Percentiles rank a stretch among this genome's conserved stretches.
phyloP scores from a whole-genome alignment of 2,113 vertebrate genomes.

The Choloepus hoffmanni region DNA sequence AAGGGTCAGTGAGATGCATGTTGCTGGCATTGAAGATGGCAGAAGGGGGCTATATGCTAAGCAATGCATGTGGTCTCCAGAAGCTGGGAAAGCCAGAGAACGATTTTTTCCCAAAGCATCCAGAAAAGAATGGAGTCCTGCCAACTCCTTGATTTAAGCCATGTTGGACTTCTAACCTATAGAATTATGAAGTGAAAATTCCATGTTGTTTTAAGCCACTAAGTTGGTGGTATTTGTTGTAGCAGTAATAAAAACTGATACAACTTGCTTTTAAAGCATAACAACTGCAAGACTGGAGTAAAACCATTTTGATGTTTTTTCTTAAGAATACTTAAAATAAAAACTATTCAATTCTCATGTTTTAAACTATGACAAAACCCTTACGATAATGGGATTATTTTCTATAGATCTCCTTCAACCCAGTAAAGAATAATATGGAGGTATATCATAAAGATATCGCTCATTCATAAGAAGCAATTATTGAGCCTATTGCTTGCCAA shows the following conservation, averaged over 20 bases:
- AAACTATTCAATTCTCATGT: neutral
- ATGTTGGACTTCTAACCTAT: neutral
- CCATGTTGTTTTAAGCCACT: neutral
- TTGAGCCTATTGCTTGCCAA: neutral
- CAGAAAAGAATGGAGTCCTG: neutral
- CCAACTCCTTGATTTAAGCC: neutral
- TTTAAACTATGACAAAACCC: neutral
- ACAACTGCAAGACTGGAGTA: neutral
- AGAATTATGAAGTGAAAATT: neutral
- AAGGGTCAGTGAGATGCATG: neutral
- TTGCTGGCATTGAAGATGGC: neutral
- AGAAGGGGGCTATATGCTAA: neutral
- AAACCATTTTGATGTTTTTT: neutral
- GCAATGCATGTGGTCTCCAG: neutral
- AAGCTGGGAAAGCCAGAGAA: neutral
- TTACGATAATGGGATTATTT: neutral
- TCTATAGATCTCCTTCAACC: neutral
- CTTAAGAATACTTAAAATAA: constrained; percentile 22
- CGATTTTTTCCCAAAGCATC: neutral
- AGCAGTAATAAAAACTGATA: neutral
- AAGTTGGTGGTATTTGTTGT: neutral
- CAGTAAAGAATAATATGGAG: neutral
- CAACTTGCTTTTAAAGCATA: neutral
- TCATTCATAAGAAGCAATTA: neutral
- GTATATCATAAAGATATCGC: neutral